These are phyloP conservation scores for Virgularia gustaviana DNA, from an alignment of 92 coral and sea anemone species.

Conservation along the genomic window DNA sequence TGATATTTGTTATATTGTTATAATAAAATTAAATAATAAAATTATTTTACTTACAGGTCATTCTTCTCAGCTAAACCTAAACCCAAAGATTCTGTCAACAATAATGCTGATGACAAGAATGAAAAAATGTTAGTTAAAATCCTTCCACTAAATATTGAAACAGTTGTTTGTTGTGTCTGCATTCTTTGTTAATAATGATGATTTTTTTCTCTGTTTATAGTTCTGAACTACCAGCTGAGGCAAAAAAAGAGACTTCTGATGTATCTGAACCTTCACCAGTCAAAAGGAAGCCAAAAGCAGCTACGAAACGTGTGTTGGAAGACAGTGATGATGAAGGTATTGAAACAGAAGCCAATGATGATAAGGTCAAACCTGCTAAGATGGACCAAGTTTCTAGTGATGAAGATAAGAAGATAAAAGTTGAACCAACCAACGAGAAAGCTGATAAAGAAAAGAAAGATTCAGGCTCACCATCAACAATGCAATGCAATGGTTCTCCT, in stretches of 20 bases:
- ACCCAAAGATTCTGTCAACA: constrained; percentile 32
- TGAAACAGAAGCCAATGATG: constrained; percentile 21
- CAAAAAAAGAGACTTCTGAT: constrained; percentile 15
- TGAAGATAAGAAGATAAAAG: no score
- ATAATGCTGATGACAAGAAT: background rate
- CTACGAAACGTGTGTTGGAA: constrained; percentile 57
- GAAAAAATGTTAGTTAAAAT: constrained; percentile 25
- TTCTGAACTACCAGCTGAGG: constrained; percentile 24
- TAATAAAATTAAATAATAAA: background rate
- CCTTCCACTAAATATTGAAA: constrained; percentile 5
- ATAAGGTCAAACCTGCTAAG: constrained; percentile 11
- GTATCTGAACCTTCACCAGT: constrained; percentile 43
- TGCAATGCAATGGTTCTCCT: background rate
- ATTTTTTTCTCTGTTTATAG: background rate
- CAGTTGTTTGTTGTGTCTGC: background rate
- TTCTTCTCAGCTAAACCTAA: constrained; percentile 61
- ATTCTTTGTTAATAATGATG: background rate
- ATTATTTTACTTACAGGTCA: constrained; percentile 39
- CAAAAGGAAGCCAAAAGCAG: constrained; percentile 69
- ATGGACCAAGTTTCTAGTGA: no score
- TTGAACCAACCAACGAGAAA: no score
- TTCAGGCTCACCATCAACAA: background rate
- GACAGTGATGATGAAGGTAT: constrained; percentile 79
- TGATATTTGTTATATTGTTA: background rate
- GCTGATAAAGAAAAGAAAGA: background rate